phyloP scores from a whole-genome alignment of 2,888 invertebrate species.

The Lydus trimaculatus region DNA sequence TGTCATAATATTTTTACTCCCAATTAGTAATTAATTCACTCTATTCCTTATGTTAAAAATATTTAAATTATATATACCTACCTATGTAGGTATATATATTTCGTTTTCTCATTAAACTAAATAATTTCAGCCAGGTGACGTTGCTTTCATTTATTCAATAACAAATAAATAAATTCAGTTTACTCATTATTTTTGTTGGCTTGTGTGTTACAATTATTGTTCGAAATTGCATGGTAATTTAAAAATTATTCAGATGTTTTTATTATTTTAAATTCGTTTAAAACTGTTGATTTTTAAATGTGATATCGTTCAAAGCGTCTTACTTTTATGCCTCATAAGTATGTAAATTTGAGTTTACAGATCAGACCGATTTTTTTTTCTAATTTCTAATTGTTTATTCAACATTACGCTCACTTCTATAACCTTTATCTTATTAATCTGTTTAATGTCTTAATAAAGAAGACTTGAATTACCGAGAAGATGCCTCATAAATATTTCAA shows the following conservation, averaged over 20 bases:
- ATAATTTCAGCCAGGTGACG: no score
- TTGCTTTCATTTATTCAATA: no score
- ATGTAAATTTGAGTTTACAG: neutral
- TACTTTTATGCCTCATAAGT: conserved; percentile 3
- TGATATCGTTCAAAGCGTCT: conserved; percentile 8
- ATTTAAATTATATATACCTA: no score
- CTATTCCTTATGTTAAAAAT: no score
- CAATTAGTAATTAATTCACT: no score
- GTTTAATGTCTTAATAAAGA: neutral
- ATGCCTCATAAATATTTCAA: no score
- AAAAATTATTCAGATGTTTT: neutral
- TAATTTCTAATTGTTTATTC: conserved; percentile 22
- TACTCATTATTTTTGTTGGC: no score
- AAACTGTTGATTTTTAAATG: neutral
- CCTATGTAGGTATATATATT: no score
- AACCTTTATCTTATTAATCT: neutral
- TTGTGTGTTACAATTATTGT: neutral
- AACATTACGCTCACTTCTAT: conserved; percentile 10
- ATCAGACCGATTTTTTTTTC: conserved; percentile 13
- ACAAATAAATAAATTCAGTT: no score
- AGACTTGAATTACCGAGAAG: neutral
- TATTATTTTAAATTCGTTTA: neutral
- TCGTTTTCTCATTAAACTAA: no score
- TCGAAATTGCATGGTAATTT: neutral
- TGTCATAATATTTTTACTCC: neutral